phyloP scores from a whole-genome alignment of 2,797 vertebrate genomes.

The Siniperca obscura region DNA sequence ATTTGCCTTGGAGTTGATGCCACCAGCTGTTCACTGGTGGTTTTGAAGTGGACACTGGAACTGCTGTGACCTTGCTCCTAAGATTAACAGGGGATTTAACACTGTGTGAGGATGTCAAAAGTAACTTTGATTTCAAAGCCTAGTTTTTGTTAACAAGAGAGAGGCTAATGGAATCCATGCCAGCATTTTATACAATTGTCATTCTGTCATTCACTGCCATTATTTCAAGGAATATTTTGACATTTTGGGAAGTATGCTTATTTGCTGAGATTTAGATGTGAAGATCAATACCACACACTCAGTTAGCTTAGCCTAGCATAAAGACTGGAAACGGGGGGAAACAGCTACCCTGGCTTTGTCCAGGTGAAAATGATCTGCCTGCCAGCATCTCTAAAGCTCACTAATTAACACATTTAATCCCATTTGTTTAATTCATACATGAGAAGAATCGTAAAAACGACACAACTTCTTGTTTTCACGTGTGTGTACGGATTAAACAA shows the following conservation, averaged over 20 bases:
- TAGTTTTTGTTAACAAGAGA: slow-evolving; percentile 25
- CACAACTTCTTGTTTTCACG: background rate
- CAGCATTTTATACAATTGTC: slow-evolving; percentile 58
- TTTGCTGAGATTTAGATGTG: background rate
- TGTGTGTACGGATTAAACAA: background rate
- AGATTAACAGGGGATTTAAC: slow-evolving; percentile 25
- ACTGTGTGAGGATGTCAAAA: slow-evolving; percentile 33
- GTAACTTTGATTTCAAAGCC: slow-evolving; percentile 21
- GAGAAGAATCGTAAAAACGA: background rate
- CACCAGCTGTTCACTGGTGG: slow-evolving; percentile 47
- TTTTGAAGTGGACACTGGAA: slow-evolving; percentile 53
- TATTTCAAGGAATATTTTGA: slow-evolving; percentile 7
- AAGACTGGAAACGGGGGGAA: background rate
- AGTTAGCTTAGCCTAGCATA: slow-evolving; percentile 10
- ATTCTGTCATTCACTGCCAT: slow-evolving; percentile 31
- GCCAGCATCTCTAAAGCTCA: background rate
- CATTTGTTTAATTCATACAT: background rate
- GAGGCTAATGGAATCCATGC: slow-evolving; percentile 33
- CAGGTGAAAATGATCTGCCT: background rate
- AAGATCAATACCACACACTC: background rate
- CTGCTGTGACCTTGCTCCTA: slow-evolving; percentile 37
- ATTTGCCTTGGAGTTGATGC: slow-evolving; percentile 60
- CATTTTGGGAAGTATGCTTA: background rate
- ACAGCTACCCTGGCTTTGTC: background rate
- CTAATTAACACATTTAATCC: background rate